Percentiles rank a stretch among this genome's conserved stretches.
phyloP scores from a whole-genome alignment of 2,113 vertebrate species.

The Antechinus stuartii region DNA sequence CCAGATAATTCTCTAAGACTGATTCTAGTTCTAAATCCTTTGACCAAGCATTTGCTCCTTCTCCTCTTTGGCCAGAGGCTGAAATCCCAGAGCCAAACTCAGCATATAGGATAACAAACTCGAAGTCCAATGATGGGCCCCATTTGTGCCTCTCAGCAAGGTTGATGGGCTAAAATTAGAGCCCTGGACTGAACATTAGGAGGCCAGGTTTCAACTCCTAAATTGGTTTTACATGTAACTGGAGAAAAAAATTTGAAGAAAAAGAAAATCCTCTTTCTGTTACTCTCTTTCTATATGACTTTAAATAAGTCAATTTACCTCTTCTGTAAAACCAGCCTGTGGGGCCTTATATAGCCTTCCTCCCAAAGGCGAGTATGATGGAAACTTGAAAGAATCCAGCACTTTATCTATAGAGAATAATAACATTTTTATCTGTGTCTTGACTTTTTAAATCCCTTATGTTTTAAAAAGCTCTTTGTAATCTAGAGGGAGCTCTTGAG shows the following conservation, averaged over 20 bases:
- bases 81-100: neutral
- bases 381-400: neutral
- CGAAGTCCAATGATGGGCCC: neutral
- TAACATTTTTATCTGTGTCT: neutral
- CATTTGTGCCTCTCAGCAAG: neutral
- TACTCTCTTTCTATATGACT: neutral
- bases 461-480: neutral
- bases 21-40: neutral
- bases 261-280: neutral
- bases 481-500: neutral
- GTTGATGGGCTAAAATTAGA: neutral
- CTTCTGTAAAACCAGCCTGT: neutral
- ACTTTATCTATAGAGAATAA: neutral
- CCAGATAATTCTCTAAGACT: neutral
- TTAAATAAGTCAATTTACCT: neutral
- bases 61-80: neutral
- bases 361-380: neutral
- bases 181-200: neutral
- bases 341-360: neutral
- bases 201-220: neutral
- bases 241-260: neutral
- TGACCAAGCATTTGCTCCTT: neutral
- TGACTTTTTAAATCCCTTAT: neutral
- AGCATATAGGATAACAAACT: neutral
- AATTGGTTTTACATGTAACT: neutral